These are phyloP conservation scores for Drosophila neonasuta DNA, from an alignment of 2,888 invertebrate genomes.

Conservation along the genomic window DNA sequence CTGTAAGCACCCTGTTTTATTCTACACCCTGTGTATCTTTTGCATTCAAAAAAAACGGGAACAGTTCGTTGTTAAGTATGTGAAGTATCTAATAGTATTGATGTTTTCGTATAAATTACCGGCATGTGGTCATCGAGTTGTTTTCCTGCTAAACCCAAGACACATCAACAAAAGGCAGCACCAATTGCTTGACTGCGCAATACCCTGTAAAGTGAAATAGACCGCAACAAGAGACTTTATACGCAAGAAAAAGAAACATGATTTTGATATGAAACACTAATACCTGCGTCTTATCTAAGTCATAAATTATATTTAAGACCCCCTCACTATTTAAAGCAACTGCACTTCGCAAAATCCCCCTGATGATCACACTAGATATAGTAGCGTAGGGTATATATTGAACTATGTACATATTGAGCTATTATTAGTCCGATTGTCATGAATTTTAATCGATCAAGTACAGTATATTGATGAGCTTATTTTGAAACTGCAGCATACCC, in stretches of 20 bases:
- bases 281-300: not conserved
- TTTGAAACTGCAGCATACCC: not conserved
- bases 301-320: not conserved
- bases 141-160: constrained; percentile 26
- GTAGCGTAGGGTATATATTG: not conserved
- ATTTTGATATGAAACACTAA: not conserved
- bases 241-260: not conserved
- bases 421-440: too few relatives aligned
- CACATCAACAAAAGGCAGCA: constrained; percentile 17
- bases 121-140: constrained; percentile 62
- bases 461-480: too few relatives aligned
- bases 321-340: not conserved
- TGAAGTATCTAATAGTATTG: constrained; percentile 19
- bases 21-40: constrained; percentile 6
- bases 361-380: not conserved
- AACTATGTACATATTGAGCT: too few relatives aligned
- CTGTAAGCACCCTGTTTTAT: constrained; percentile 15
- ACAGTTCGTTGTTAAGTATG: constrained; percentile 2
- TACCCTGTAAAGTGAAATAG: not conserved
- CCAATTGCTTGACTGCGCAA: not conserved
- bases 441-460: too few relatives aligned
- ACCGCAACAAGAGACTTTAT: not conserved
- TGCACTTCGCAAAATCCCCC: not conserved
- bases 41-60: constrained; percentile 2
- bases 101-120: constrained; percentile 60